Percentiles rank a stretch among this genome's conserved stretches.
These are phyloP conservation scores for Dolichallabes microphthalmus DNA, from an alignment of 2,113 vertebrate species.

Conservation along the genomic window DNA sequence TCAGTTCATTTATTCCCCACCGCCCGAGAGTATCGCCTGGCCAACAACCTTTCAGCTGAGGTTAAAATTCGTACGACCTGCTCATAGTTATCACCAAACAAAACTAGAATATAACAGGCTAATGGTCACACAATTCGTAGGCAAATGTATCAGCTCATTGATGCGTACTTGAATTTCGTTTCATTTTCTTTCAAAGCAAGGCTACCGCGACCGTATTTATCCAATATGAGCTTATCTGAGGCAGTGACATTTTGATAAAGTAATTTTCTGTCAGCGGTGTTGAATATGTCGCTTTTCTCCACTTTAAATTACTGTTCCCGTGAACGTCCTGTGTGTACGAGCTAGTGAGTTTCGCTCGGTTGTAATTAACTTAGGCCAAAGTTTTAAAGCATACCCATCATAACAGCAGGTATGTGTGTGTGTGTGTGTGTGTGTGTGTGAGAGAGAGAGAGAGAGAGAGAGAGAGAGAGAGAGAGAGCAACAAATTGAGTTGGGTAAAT, in stretches of 20 bases:
- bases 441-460: neutral
- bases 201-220: constrained; percentile 1
- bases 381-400: constrained; percentile 27
- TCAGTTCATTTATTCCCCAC: neutral
- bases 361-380: constrained; percentile 36
- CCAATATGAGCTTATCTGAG: constrained; percentile 7
- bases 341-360: constrained; percentile 14
- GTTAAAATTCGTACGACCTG: neutral
- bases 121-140: neutral
- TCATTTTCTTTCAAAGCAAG: constrained; percentile 8
- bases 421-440: neutral
- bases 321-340: neutral
- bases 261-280: constrained; percentile 23
- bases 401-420: neutral
- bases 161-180: neutral
- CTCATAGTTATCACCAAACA: neutral
- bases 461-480: neutral
- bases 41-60: neutral
- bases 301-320: constrained; percentile 36
- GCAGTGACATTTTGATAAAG: constrained; percentile 39
- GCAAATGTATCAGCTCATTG: neutral
- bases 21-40: neutral
- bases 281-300: constrained; percentile 24
- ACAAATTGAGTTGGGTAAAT: constrained; percentile 25
- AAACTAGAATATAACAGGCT: neutral